Base-by-base conservation (phyloP, 2,888 invertebrate species). In the Thyatira batis region DNA sequence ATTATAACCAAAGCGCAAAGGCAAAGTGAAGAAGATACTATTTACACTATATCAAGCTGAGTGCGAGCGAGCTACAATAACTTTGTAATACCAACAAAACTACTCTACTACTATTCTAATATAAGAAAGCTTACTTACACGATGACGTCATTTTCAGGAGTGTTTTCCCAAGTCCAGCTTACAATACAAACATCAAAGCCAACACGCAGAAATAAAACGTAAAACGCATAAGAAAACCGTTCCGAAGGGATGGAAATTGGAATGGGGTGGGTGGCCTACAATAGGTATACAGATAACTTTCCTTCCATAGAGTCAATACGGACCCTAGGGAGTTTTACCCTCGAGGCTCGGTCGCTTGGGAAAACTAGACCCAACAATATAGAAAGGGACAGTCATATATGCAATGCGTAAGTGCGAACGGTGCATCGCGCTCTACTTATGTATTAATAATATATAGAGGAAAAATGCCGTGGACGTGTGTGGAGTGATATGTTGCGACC, bases 291-390 rank as follows among this genome's bases (percentile, higher is more conserved):
- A 91, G 90, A 92, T 91, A 92, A 91, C 90, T 89, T 90, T 88
- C 89, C 90, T 87, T 87, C 90, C 85, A 89, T 89, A 89, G 91
- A 92, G 89, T 92, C 92, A 91, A 92, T 91, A 91, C 88, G 89
- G 87, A 86, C 92, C 90, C 92, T 82, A 85, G 92, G 91, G 92
- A 92, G 89, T 82, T 89, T 88, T 89, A 88, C 92, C 92, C 92
- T 91, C 89, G 91, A 80, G 91, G 89, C 79, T 78, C 88, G 84
- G 88, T 84, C 92, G 90, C 91, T 89, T 89, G 92, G 92, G 92
- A 92, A 90, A 92, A 92, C 92, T 91, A 92, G 87, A 90, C 88
- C 91, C 92, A 90, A 91, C 91, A 91, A 92, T 91, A 92, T 91
- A 87, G 89, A 92, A 87, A 85, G 84, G 85, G 92, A 91, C 82